Evolutionary conservation across 2,888 invertebrate species (phyloP).

Genomic region (Caenorhabditis virilis): DNA sequence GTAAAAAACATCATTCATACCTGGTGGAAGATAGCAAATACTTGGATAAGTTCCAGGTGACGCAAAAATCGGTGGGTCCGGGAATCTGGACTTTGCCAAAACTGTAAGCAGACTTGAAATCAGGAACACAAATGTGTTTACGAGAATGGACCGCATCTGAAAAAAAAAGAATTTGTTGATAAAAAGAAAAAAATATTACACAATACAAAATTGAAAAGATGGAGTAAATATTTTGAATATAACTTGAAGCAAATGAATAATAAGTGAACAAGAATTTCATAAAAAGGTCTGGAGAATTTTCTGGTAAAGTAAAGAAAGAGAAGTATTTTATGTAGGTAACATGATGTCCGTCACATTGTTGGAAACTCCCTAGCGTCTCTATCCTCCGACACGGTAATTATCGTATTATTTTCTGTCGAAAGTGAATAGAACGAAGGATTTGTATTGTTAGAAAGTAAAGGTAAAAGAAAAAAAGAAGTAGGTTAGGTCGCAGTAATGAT

Average conservation of each 20-base stretch:
- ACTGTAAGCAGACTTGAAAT: too few species aligned
- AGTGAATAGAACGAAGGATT: too few species aligned
- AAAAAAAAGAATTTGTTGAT: background rate
- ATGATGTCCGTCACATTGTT: too few species aligned
- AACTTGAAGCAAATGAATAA: background rate
- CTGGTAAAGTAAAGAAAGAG: too few species aligned
- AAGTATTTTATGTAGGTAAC: too few species aligned
- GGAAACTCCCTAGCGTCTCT: too few species aligned
- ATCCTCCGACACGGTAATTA: too few species aligned
- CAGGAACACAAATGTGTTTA: slow-evolving; percentile 5
- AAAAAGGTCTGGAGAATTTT: background rate
- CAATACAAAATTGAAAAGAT: background rate
- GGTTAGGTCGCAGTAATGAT: too few species aligned
- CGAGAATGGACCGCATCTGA: background rate
- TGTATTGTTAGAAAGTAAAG: too few species aligned
- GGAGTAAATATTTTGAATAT: too few species aligned
- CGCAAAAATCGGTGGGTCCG: slow-evolving; percentile 63
- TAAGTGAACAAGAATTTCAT: background rate
- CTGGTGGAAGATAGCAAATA: slow-evolving; percentile 61
- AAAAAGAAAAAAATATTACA: slow-evolving; percentile 2
- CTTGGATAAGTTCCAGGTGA: slow-evolving; percentile 58
- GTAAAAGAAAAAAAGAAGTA: too few species aligned
- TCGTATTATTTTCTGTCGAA: too few species aligned
- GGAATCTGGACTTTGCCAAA: slow-evolving; percentile 32
- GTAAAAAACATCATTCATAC: slow-evolving; percentile 8